Conservation (phyloP, 2,113 vertebrate species). For the Ictalurus furcatus region DNA sequence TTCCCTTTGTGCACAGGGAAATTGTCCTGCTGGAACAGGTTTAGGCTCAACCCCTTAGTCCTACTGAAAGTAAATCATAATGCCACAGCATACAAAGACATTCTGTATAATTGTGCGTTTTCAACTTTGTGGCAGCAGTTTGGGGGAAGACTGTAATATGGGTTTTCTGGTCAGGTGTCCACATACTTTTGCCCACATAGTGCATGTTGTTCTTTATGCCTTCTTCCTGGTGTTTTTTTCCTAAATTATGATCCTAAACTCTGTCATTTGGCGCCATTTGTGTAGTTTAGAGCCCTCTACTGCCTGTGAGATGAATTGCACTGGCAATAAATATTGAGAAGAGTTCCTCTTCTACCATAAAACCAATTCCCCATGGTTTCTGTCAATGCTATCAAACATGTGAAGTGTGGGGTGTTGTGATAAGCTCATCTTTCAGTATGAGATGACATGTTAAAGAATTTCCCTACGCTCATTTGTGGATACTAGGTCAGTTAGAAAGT, state of each 20-base stretch:
- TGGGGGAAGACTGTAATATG: neutral
- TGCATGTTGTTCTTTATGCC: neutral
- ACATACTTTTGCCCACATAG: neutral
- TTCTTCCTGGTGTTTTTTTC: neutral
- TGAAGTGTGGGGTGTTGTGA: slow-evolving; percentile 15
- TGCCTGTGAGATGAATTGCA: neutral
- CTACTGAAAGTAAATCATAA: neutral
- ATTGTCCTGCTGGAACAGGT: neutral
- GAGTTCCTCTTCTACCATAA: neutral
- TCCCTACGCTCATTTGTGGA: neutral
- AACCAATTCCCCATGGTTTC: neutral
- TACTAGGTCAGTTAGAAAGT: neutral
- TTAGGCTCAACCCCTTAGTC: neutral
- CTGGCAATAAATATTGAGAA: neutral
- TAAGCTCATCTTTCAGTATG: neutral
- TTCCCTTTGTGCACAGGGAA: neutral
- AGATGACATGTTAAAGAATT: slow-evolving; percentile 1
- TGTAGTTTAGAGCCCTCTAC: neutral
- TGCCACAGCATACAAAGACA: neutral
- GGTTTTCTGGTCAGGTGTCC: neutral
- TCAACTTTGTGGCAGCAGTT: neutral
- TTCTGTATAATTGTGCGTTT: neutral
- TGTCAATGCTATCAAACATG: slow-evolving; percentile 27
- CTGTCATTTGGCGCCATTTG: neutral
- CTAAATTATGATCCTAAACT: neutral